These are phyloP conservation scores for Cacoxenus indagator DNA, from an alignment of 2,888 invertebrate genomes.

Conservation along the genomic window DNA sequence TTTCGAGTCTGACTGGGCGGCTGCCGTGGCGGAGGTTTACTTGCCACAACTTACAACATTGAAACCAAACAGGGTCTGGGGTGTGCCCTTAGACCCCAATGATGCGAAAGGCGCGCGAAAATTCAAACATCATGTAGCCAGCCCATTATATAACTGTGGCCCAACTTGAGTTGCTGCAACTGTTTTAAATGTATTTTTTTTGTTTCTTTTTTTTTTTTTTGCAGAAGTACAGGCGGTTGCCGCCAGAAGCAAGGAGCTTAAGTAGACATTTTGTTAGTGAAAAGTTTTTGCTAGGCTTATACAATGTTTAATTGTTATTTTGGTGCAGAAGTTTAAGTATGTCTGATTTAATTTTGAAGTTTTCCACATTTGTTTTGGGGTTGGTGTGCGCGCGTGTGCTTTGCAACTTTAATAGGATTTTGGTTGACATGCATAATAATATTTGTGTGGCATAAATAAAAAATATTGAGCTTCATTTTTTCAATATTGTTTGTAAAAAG, in stretches of 20 bases:
- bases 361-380: constrained; percentile 34
- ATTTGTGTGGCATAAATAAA: no score
- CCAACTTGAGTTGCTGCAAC: neutral
- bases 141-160: constrained; percentile 1
- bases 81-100: neutral
- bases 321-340: constrained; percentile 44
- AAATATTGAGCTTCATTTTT: neutral
- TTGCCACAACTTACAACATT: no score
- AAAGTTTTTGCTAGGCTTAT: constrained; percentile 14
- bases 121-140: constrained; percentile 21
- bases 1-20: neutral
- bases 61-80: no score
- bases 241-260: neutral
- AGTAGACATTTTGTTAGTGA: neutral
- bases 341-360: constrained; percentile 57
- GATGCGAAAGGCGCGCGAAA: neutral
- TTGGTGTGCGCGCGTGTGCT: neutral
- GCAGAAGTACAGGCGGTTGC: neutral
- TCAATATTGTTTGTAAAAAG: neutral
- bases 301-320: constrained; percentile 60
- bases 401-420: constrained; percentile 14
- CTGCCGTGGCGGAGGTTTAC: no score
- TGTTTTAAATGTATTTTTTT: neutral
- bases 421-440: constrained; percentile 3
- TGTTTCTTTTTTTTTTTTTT: neutral